phyloP scores from a whole-genome alignment of 92 coral and sea anemone species.

The Phymanthus crucifer region DNA sequence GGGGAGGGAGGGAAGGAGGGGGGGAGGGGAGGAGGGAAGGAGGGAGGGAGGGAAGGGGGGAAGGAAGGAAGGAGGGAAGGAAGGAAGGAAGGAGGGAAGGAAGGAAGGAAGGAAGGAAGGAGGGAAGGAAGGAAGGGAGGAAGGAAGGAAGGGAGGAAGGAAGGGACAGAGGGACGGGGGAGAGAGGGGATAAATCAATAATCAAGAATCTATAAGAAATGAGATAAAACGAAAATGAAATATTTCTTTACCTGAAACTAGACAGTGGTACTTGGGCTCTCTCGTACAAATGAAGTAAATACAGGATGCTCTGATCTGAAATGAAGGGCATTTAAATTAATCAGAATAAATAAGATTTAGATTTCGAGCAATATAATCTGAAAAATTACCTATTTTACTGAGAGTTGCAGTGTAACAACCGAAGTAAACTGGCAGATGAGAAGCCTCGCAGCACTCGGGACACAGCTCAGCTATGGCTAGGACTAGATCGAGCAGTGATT shows the following conservation, averaged over 20 bases:
- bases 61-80: no score
- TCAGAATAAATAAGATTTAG: not conserved
- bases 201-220: not conserved
- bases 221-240: no score
- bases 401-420: slow-evolving; percentile 78
- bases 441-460: slow-evolving; percentile 63
- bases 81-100: not conserved
- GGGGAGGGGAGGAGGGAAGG: not conserved
- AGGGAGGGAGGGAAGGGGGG: not conserved
- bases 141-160: not conserved
- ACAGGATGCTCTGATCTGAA: slow-evolving; percentile 67
- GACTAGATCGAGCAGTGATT: slow-evolving; percentile 66
- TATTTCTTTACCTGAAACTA: slow-evolving; percentile 62
- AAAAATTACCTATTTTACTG: slow-evolving; percentile 49
- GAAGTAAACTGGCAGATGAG: slow-evolving; percentile 75
- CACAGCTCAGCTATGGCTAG: slow-evolving; percentile 68
- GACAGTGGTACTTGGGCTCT: slow-evolving; percentile 53
- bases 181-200: not conserved
- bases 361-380: not conserved
- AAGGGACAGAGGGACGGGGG: not conserved
- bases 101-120: not conserved
- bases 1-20: not conserved
- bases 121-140: not conserved
- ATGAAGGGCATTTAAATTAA: not conserved
- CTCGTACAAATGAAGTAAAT: slow-evolving; percentile 66